A percentile compares a stretch with the other conserved stretches of the same genome.
phyloP scores from a whole-genome alignment of 2,113 vertebrate genomes.

The Struthio camelus region DNA sequence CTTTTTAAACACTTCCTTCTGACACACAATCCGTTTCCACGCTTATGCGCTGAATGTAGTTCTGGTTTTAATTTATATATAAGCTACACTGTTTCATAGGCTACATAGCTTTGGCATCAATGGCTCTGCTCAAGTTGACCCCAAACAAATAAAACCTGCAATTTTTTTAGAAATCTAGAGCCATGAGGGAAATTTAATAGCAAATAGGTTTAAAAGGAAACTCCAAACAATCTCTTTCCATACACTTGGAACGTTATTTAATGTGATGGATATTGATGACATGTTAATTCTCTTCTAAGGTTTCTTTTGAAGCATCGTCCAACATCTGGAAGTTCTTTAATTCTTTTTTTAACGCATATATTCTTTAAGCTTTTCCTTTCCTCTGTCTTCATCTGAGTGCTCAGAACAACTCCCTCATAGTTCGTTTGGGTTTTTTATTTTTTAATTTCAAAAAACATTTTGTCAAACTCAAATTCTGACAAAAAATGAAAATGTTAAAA shows the following conservation, averaged over 20 bases:
- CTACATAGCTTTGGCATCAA: not conserved
- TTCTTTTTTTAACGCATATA: not conserved
- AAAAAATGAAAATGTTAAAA: not conserved
- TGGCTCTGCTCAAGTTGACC: not conserved
- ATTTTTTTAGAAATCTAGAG: not conserved
- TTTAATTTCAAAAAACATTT: not conserved
- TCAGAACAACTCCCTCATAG: not conserved
- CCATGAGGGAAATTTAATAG: not conserved
- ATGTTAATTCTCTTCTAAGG: not conserved
- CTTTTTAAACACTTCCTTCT: not conserved
- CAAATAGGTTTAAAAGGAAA: not conserved
- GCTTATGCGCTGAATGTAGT: rapidly evolving
- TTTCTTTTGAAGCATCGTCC: not conserved
- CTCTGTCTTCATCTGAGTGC: not conserved
- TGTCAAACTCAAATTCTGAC: not conserved
- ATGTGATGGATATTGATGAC: not conserved
- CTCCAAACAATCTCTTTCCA: not conserved
- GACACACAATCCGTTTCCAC: rapidly evolving
- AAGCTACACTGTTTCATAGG: not conserved
- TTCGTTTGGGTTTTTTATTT: not conserved
- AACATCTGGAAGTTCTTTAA: not conserved
- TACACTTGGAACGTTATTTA: not conserved
- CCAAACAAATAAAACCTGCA: not conserved
- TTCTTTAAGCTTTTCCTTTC: not conserved
- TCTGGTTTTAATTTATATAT: not conserved